Base-by-base conservation (phyloP, 2,113 vertebrate species). In the Dicrurus megarhynchus region DNA sequence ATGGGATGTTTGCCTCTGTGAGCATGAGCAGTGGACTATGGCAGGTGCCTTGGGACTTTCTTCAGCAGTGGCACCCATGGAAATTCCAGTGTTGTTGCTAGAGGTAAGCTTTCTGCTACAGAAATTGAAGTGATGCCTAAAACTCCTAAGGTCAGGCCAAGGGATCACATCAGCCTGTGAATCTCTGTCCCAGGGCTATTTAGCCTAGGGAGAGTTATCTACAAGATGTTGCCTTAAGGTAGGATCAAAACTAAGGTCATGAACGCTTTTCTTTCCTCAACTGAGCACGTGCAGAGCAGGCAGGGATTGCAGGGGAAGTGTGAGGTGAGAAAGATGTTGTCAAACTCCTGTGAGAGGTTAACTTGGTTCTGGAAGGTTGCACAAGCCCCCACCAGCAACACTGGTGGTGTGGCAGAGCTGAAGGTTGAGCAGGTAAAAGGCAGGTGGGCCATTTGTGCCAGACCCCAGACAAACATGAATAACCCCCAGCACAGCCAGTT, bases 241-340 rank as follows among this genome's bases (percentile, higher is more conserved):
- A 46, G 41, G 56, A 56, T 82, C 55, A 92, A 63, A 90, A 80
- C 2, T 24, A 37, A 73, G 7, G 35, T 83, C 26, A 50, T 77
- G 35, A 69, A 85, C 6, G 4, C 70, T 80, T 84, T 82, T 77
- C n/a, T 5, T 80, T 76, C 37, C 57, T 79, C 2, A 0, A 0
- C 1, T 0, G 0, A 37, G 24, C 1, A 1, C 0, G 0, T 39
- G 27, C n/a, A 39, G n/a, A 64, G 33, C 59, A 85, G 41, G 35
- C 59, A 60, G 55, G 9, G 28, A 6, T 35, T 8, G 6, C 32
- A 65, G 35, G 11, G 28, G 2, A 9, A 8, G 14, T 37, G 28
- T 44, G 37, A 86, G 17, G n/a, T 52, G 24, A 65, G n/a, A 70
- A 46, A 42, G 30, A 30, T 46, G 35, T 22, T 49, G 13, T 65